These are phyloP conservation scores for Loriculus beryllinus DNA, from an alignment of 2,797 vertebrate species.

Conservation along the genomic window DNA sequence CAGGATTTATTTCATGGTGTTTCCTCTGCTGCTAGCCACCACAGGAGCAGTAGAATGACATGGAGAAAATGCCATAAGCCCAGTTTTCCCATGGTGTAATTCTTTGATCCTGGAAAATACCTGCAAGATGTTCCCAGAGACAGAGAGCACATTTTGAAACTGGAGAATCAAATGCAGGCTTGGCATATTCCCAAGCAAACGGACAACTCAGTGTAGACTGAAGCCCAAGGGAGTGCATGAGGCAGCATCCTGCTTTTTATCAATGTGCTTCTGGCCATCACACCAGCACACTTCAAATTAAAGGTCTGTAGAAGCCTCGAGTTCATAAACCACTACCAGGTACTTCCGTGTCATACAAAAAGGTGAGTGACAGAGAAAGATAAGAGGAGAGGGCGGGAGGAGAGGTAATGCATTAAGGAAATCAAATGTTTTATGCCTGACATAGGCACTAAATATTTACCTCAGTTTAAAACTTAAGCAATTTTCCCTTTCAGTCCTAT, in stretches of 20 bases:
- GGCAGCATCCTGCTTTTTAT: not conserved
- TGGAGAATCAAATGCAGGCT: not conserved
- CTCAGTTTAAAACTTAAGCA: not conserved
- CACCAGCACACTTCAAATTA: not conserved
- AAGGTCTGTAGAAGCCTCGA: not conserved
- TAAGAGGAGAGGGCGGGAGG: not conserved
- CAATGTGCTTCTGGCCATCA: not conserved
- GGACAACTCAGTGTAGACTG: not conserved
- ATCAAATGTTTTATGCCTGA: not conserved
- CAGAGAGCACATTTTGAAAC: not conserved
- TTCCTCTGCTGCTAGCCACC: not conserved
- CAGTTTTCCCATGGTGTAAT: not conserved
- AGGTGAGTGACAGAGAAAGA: not conserved
- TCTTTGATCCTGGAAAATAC: not conserved
- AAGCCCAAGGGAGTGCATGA: not conserved
- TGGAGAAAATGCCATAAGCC: not conserved
- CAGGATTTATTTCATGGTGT: not conserved
- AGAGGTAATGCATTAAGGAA: not conserved
- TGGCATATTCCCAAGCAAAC: not conserved
- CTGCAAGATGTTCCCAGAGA: not conserved
- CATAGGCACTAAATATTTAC: slow-evolving; percentile 20
- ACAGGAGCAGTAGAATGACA: not conserved
- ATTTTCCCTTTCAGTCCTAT: slow-evolving; percentile 20
- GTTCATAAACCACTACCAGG: not conserved
- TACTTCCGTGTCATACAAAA: not conserved